Percentiles rank a stretch among this genome's conserved stretches.
phyloP scores from a whole-genome alignment of 2,888 invertebrate genomes.

The Bugulina stolonifera region DNA sequence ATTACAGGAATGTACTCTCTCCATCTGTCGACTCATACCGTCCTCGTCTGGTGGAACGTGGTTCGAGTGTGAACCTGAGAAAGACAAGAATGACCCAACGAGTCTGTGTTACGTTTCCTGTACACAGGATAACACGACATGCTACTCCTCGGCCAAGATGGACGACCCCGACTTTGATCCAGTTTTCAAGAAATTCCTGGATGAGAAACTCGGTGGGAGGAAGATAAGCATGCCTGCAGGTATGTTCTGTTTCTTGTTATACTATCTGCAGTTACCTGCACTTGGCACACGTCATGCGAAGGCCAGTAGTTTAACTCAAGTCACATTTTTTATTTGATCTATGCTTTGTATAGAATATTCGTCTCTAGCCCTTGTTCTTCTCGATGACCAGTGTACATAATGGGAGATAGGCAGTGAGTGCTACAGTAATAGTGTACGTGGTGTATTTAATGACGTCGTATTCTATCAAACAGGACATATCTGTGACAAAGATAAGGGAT shows the following conservation, averaged over 20 bases:
- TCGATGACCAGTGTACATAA: no score
- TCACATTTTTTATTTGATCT: no score
- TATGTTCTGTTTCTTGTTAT: no score
- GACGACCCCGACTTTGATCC: background rate
- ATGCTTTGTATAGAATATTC: no score
- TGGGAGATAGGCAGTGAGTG: no score
- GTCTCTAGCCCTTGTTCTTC: no score
- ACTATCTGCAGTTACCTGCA: no score
- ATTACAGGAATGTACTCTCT: slow-evolving; percentile 78
- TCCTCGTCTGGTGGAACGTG: background rate
- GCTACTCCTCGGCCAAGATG: background rate
- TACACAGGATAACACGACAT: background rate
- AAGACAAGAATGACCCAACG: background rate
- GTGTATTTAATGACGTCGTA: background rate
- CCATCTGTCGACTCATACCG: slow-evolving; percentile 86
- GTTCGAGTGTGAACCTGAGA: slow-evolving; percentile 6
- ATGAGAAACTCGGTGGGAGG: slow-evolving; percentile 29
- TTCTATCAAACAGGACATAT: slow-evolving; percentile 65
- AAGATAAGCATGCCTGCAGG: slow-evolving; percentile 37
- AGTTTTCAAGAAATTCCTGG: slow-evolving; percentile 33
- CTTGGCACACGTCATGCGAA: no score
- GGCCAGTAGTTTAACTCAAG: no score
- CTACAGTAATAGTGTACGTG: no score
- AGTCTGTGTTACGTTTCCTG: background rate
- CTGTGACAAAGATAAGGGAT: slow-evolving; percentile 95